Conservation (phyloP, 2,888 invertebrate species). For the Neoitamus cyanurus region DNA sequence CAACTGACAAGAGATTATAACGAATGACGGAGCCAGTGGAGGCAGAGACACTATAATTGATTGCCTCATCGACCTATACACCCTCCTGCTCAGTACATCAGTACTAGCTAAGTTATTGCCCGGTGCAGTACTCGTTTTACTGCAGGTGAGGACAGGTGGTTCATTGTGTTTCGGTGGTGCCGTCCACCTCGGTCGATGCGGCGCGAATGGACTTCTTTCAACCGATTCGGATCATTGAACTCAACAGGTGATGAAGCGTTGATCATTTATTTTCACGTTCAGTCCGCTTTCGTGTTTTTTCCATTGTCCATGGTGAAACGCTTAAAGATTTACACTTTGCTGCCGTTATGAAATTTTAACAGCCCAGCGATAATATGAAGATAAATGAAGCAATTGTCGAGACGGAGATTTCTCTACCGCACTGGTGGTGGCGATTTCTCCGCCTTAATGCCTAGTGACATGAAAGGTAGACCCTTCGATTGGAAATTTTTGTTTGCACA, state of each 20-base stretch:
- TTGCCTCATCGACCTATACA: neutral
- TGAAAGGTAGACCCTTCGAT: neutral
- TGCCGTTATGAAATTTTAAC: slow-evolving; percentile 5
- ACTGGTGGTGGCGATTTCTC: neutral
- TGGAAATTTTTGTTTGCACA: neutral
- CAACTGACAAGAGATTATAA: neutral
- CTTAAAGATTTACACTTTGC: neutral
- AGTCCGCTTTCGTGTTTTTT: neutral
- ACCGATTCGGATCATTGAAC: neutral
- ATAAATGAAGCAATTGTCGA: neutral
- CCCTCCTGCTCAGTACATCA: neutral
- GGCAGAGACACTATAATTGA: neutral
- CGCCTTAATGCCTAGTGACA: neutral
- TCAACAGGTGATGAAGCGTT: slow-evolving; percentile 5
- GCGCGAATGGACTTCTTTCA: neutral
- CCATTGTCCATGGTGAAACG: neutral
- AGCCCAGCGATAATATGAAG: neutral
- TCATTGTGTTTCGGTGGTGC: neutral
- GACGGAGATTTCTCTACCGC: neutral
- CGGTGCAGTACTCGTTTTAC: neutral
- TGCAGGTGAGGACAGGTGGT: neutral
- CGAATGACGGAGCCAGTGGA: neutral
- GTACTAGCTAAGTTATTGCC: neutral
- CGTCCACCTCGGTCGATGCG: neutral
- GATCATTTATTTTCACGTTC: neutral